These are phyloP conservation scores for Eugnorisma glareosa DNA, from an alignment of 2,888 invertebrate species.

Conservation along the genomic window DNA sequence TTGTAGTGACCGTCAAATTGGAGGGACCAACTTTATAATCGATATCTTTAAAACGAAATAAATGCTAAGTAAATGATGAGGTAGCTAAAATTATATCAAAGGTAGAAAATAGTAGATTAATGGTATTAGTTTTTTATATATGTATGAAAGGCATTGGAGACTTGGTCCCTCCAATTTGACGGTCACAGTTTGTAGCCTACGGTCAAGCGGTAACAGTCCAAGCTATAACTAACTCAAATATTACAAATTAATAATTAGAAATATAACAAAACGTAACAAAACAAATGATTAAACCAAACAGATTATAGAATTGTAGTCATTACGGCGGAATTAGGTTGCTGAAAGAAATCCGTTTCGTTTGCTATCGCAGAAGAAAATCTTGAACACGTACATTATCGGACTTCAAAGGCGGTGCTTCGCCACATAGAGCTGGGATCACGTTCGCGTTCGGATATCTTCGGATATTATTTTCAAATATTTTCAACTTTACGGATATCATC, in stretches of 20 bases:
- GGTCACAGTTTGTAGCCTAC: no score
- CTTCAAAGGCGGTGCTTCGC: conserved; percentile 45
- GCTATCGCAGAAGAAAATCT: conserved; percentile 57
- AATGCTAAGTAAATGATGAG: no score
- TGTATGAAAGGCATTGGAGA: no score
- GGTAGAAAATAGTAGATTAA: no score
- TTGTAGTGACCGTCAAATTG: no score
- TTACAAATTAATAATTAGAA: not conserved
- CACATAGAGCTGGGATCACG: conserved; percentile 27
- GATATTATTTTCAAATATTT: conserved; percentile 30
- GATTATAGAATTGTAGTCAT: conserved; percentile 32
- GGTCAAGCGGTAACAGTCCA: not conserved
- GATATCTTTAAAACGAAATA: no score
- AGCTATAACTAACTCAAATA: not conserved
- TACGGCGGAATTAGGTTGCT: conserved; percentile 48
- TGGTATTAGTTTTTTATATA: no score
- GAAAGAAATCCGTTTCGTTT: conserved; percentile 53
- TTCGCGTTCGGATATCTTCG: conserved; percentile 44
- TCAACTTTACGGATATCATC: not conserved
- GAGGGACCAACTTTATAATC: no score
- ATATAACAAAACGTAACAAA: not conserved
- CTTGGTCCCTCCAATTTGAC: no score
- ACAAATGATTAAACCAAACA: conserved; percentile 1
- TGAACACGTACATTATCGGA: conserved; percentile 61
- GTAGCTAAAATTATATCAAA: no score